Evolutionary conservation across 2,113 vertebrate genomes (phyloP), one percentile per base, ranked within the genome.

Genomic region (Dromas ardeola): DNA sequence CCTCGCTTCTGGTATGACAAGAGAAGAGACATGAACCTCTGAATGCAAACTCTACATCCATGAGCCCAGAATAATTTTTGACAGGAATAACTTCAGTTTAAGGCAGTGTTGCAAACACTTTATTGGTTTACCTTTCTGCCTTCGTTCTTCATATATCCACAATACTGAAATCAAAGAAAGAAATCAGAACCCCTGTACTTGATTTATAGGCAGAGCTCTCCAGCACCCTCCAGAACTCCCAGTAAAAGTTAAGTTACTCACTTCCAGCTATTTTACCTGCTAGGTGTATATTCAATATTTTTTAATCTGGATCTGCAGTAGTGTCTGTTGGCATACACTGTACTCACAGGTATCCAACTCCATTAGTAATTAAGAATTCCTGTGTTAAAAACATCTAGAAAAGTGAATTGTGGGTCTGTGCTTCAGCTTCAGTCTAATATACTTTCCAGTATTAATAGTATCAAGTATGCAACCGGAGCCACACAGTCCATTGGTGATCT

Each of bases 281-380:
- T 53, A 0, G 9, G 19, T 66, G 42, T 16, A 4, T 6, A 43
- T 23, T 67, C 20, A 32, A 0, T 17, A 8, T 11, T 42, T 83
- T 67, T 85, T 18, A 13, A 45, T 15, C 36, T 72, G 63, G 18
- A 61, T 23, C 53, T 56, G 10, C 63, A 76, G 21, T 3, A 81
- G 21, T 1, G 2, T 25, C 9, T 9, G 7, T 9, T 69, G 40
- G 16, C 53, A 32, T 3, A 30, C 25, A 1, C 7, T 40, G 36
- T 23, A 76, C 36, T 65, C 72, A 36, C 32, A 56, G 56, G 15
- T 52, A 67, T 34, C 70, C 36, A 61, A 3, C 38, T 83, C 32
- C 4, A 2, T 52, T 18, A n/a, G 36, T 18, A 79, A 38, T 49
- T 47, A 69, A 56, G 11, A 93, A 90, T 14, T 63, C 10, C 38